A percentile compares a stretch with the other conserved stretches of the same genome.
These are phyloP conservation scores for Pteronotus mesoamericanus DNA, from an alignment of 2,797 vertebrate genomes.

Conservation along the genomic window DNA sequence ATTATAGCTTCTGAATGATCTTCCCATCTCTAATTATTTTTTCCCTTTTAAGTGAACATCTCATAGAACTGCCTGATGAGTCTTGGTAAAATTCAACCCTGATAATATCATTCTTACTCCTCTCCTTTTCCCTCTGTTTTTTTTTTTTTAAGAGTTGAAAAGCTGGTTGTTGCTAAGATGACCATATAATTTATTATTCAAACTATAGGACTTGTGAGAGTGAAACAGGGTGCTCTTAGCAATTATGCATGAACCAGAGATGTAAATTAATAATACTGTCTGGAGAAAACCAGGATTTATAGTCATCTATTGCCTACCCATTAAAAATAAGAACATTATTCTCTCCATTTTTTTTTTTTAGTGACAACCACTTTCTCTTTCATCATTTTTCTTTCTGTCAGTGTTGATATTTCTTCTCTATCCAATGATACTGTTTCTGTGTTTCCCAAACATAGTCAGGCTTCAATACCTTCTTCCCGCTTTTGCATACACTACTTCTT, in stretches of 20 bases:
- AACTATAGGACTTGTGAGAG: background rate
- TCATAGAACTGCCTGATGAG: background rate
- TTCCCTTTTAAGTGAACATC: background rate
- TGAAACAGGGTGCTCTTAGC: background rate
- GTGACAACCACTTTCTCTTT: background rate
- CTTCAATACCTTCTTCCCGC: background rate
- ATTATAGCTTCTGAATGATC: background rate
- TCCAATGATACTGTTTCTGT: background rate
- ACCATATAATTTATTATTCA: slow-evolving; percentile 22
- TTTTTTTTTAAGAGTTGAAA: background rate
- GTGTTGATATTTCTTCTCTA: background rate
- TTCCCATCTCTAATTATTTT: background rate
- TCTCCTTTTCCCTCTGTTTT: background rate
- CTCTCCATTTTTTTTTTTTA: background rate
- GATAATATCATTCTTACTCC: background rate
- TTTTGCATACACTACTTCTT: background rate
- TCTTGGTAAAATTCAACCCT: background rate
- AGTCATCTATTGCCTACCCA: background rate
- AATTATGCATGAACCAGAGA: background rate
- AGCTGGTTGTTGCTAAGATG: background rate
- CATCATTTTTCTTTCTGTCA: background rate
- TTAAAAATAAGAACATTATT: background rate
- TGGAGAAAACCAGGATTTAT: background rate
- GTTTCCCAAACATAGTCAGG: background rate
- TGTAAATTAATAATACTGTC: background rate